phyloP scores from a whole-genome alignment of 2,113 vertebrate species.

The Paracyprichromis sp. region DNA sequence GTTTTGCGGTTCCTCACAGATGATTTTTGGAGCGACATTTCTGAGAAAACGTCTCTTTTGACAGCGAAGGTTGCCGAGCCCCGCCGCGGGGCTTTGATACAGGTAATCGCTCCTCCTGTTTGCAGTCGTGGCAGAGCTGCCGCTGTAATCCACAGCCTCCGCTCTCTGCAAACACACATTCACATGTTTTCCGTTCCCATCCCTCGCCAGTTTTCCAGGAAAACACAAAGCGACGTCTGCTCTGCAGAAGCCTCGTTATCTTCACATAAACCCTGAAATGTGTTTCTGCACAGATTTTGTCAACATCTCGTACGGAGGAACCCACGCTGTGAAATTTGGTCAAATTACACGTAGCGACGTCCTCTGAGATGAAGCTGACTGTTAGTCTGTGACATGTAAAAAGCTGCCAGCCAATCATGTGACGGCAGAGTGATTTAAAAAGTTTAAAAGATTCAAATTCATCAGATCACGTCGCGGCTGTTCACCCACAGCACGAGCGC shows the following conservation, averaged over 20 bases:
- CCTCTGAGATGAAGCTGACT: background rate
- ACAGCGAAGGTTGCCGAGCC: background rate
- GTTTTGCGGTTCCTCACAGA: background rate
- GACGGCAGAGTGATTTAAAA: background rate
- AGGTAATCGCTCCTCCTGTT: background rate
- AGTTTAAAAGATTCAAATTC: background rate
- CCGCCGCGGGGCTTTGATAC: background rate
- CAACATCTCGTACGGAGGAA: background rate
- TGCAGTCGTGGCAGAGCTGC: background rate
- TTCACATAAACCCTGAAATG: background rate
- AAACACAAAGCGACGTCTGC: background rate
- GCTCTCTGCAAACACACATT: background rate
- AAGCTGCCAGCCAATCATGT: background rate
- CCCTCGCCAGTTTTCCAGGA: background rate
- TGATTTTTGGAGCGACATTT: background rate
- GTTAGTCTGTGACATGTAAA: background rate
- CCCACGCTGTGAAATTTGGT: background rate
- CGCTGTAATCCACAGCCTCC: background rate
- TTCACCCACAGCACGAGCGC: rapidly evolving
- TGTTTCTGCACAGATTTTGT: background rate
- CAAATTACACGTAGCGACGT: background rate
- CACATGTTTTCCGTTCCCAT: background rate
- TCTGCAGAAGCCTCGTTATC: background rate
- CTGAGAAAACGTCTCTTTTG: background rate
- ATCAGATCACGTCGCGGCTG: background rate